Conservation (phyloP, 2,113 vertebrate species). For the Chlamydotis undulata region DNA sequence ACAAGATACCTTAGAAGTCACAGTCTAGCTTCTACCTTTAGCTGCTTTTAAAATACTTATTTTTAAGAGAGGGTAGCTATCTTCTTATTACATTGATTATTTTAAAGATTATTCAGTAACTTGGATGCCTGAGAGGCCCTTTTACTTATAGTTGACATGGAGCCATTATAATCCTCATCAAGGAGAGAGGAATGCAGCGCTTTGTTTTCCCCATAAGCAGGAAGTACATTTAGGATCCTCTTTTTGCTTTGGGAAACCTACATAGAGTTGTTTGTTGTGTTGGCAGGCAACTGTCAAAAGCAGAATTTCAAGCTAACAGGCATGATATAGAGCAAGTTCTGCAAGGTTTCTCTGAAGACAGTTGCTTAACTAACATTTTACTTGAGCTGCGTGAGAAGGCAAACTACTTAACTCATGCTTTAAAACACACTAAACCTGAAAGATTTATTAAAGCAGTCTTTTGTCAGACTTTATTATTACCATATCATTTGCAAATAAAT, state of each 20-base stretch:
- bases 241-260: not conserved
- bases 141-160: not conserved
- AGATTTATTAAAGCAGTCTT: not conserved
- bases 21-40: not conserved
- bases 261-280: not conserved
- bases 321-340: not conserved
- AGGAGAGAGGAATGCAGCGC: not conserved
- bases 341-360: not conserved
- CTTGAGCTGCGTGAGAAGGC: not conserved
- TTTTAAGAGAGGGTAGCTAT: not conserved
- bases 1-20: not conserved
- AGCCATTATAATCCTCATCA: not conserved
- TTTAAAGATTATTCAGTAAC: not conserved
- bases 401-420: not conserved
- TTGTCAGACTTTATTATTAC: not conserved
- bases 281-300: not conserved
- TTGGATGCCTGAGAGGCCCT: not conserved
- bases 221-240: not conserved
- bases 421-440: not conserved
- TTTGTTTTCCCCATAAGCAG: not conserved
- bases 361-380: not conserved
- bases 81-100: not conserved
- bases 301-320: slow-evolving; percentile 10
- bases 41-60: not conserved
- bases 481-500: not conserved